Conservation (phyloP, 1,140 invertebrate genomes). For the Mercenaria mercenaria region DNA sequence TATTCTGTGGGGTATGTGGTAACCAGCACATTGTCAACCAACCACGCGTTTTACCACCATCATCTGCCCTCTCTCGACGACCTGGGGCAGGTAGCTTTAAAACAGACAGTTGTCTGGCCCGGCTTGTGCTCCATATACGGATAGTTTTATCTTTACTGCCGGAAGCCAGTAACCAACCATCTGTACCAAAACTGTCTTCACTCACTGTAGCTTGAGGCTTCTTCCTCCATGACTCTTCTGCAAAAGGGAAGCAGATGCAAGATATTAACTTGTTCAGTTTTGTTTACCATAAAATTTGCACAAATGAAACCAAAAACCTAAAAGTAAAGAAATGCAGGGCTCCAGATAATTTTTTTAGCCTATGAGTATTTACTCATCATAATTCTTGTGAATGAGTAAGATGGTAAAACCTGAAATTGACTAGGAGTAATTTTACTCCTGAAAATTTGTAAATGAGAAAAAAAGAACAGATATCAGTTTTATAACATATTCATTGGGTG, state of each 20-base stretch:
- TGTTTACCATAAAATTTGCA: too few relatives aligned
- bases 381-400: too few relatives aligned
- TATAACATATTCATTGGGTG: too few relatives aligned
- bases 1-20: constrained; percentile 69
- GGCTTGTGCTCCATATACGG: constrained; percentile 78
- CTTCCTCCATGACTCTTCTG: constrained; percentile 39
- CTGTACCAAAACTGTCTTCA: constrained; percentile 45
- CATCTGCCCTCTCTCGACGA: constrained; percentile 64
- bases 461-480: too few relatives aligned
- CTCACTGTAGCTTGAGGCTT: not conserved
- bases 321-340: too few relatives aligned
- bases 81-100: constrained; percentile 76
- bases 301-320: too few relatives aligned
- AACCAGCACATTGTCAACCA: constrained; percentile 88
- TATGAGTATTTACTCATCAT: too few relatives aligned
- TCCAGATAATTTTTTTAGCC: too few relatives aligned
- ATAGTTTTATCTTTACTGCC: constrained; percentile 80
- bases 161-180: constrained; percentile 78
- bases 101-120: constrained; percentile 68
- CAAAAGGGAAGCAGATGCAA: not conserved
- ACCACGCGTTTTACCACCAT: constrained; percentile 61
- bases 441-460: too few relatives aligned
- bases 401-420: too few relatives aligned
- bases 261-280: not conserved
- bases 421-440: too few relatives aligned